Conservation (phyloP, 2,113 vertebrate species). For the Plecturocebus donacophilus region DNA sequence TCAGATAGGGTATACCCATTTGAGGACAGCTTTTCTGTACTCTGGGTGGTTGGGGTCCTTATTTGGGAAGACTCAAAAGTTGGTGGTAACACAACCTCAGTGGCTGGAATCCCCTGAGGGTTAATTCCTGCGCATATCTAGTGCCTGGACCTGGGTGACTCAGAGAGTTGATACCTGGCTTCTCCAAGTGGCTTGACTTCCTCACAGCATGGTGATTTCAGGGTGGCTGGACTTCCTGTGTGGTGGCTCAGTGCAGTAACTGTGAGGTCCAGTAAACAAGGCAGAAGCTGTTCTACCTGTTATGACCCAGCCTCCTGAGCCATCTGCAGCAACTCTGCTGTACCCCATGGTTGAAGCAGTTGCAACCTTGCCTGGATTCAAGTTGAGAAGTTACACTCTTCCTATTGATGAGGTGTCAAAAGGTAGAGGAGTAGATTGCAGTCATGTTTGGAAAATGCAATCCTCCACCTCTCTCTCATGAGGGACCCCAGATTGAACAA, state of each 20-base stretch:
- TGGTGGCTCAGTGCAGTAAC: accelerated
- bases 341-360: not conserved
- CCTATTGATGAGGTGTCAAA: not conserved
- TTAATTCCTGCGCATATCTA: not conserved
- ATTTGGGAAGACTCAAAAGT: not conserved
- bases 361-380: not conserved
- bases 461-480: not conserved
- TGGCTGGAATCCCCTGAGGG: not conserved
- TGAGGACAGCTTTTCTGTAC: not conserved
- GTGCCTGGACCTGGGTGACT: not conserved
- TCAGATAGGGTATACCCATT: not conserved
- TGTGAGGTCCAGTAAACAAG: not conserved
- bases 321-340: not conserved
- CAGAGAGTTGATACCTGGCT: not conserved
- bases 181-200: not conserved
- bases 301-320: not conserved
- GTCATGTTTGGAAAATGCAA: not conserved
- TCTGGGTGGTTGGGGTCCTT: not conserved
- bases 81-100: not conserved
- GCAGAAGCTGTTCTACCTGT: not conserved
- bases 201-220: not conserved
- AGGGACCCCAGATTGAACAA: not conserved
- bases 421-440: not conserved
- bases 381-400: not conserved
- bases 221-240: not conserved